These are phyloP conservation scores for Trachelus troglodyta DNA, from an alignment of 2,888 invertebrate genomes.

Conservation along the genomic window DNA sequence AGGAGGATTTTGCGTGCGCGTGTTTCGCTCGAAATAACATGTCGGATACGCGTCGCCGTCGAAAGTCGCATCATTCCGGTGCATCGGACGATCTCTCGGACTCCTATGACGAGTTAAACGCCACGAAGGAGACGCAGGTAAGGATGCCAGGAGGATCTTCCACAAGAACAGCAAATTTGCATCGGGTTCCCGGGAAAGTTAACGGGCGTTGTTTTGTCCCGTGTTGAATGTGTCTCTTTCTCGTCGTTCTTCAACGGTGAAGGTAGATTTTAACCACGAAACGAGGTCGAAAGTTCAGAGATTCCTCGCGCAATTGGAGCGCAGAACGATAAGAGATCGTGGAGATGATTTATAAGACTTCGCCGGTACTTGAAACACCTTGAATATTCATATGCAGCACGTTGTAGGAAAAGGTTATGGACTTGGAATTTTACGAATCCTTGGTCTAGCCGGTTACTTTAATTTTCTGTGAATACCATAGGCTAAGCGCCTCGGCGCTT, in stretches of 20 bases:
- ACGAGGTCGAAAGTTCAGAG: slow-evolving; percentile 36
- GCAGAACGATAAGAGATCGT: neutral
- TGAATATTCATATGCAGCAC: neutral
- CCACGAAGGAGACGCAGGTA: slow-evolving; percentile 62
- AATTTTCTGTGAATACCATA: neutral
- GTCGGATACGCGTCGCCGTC: slow-evolving; percentile 61
- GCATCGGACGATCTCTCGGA: slow-evolving; percentile 62
- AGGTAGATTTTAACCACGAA: slow-evolving; percentile 15
- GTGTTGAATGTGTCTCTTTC: slow-evolving; percentile 5
- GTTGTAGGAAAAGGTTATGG: slow-evolving; percentile 3
- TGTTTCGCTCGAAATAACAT: slow-evolving; percentile 36
- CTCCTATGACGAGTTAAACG: slow-evolving; percentile 59
- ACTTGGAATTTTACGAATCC: neutral
- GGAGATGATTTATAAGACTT: neutral
- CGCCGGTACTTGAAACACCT: neutral
- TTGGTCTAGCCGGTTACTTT: neutral
- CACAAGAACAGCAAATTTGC: neutral
- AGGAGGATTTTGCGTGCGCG: slow-evolving; percentile 9
- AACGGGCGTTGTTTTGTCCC: slow-evolving; percentile 18
- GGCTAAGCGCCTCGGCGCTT: neutral
- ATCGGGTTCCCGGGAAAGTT: slow-evolving; percentile 14
- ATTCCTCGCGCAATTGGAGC: slow-evolving; percentile 13
- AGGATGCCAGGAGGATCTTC: slow-evolving; percentile 17
- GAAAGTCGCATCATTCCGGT: slow-evolving; percentile 56
- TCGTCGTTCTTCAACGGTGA: neutral